These are phyloP conservation scores for Phainopepla nitens DNA, from an alignment of 2,113 vertebrate genomes.

Conservation along the genomic window DNA sequence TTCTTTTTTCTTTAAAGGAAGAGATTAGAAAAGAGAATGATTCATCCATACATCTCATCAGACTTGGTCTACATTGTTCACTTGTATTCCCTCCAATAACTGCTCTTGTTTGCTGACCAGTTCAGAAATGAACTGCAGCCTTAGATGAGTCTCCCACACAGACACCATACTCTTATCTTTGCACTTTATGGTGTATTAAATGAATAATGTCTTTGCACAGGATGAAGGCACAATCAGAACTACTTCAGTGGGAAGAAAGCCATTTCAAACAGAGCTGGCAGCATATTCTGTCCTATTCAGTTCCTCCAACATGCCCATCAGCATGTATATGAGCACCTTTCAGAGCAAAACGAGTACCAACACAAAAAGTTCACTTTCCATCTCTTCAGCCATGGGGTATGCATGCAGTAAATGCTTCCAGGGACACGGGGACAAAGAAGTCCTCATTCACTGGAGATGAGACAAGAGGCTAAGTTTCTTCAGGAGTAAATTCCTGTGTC, in stretches of 20 bases:
- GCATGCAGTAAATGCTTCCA: neutral
- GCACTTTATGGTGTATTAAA: neutral
- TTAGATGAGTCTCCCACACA: neutral
- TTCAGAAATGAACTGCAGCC: neutral
- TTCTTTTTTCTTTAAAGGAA: constrained; percentile 11
- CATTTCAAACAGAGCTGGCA: neutral
- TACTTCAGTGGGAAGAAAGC: neutral
- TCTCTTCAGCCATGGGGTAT: neutral
- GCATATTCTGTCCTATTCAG: neutral
- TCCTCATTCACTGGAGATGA: neutral
- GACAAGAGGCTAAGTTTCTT: neutral
- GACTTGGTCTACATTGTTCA: neutral
- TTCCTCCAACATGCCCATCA: neutral
- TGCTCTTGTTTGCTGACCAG: constrained; percentile 21
- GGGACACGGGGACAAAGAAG: neutral
- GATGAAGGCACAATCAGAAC: neutral
- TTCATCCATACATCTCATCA: constrained; percentile 2
- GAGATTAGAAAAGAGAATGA: neutral
- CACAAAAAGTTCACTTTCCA: neutral
- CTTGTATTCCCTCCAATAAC: neutral
- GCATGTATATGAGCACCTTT: neutral
- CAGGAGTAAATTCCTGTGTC: neutral
- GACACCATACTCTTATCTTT: constrained; percentile 24
- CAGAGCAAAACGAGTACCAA: neutral
- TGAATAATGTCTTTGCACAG: neutral